phyloP scores from a whole-genome alignment of 2,888 invertebrate genomes.

The Eristalinus sepulchralis region DNA sequence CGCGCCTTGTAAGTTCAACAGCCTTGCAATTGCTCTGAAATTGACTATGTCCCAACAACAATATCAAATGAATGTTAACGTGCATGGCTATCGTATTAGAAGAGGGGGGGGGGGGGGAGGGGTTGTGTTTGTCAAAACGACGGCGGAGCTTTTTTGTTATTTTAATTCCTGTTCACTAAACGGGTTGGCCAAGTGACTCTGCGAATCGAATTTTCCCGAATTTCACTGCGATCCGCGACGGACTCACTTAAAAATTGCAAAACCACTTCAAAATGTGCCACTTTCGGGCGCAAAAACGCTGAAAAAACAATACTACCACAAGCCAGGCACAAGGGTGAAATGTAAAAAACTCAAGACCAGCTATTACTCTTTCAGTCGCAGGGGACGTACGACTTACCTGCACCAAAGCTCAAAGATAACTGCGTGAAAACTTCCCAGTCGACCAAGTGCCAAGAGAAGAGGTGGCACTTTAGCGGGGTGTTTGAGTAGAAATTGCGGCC shows the following conservation, averaged over 20 bases:
- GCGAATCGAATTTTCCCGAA: conserved; percentile 48
- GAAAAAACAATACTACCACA: background rate
- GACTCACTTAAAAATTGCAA: background rate
- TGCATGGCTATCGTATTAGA: no score
- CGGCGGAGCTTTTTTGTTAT: conserved; percentile 61
- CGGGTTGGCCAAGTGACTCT: conserved; percentile 39
- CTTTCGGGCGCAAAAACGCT: background rate
- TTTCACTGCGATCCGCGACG: background rate
- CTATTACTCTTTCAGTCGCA: background rate
- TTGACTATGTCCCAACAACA: no score
- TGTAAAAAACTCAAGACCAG: conserved; percentile 8
- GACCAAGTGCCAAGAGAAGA: background rate
- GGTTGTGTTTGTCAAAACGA: conserved; percentile 50
- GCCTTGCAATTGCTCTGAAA: no score
- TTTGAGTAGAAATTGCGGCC: no score
- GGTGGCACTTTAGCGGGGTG: no score
- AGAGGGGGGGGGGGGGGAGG: no score
- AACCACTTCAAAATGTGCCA: background rate
- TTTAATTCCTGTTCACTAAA: conserved; percentile 44
- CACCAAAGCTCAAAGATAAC: conserved; percentile 62
- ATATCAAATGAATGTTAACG: no score
- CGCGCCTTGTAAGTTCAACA: no score
- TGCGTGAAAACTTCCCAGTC: conserved; percentile 44
- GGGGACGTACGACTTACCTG: conserved; percentile 39
- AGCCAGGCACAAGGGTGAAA: background rate